A percentile compares a stretch with the other conserved stretches of the same genome.
Conservation (phyloP, 2,888 invertebrate genomes). For the Smittia sp. region DNA sequence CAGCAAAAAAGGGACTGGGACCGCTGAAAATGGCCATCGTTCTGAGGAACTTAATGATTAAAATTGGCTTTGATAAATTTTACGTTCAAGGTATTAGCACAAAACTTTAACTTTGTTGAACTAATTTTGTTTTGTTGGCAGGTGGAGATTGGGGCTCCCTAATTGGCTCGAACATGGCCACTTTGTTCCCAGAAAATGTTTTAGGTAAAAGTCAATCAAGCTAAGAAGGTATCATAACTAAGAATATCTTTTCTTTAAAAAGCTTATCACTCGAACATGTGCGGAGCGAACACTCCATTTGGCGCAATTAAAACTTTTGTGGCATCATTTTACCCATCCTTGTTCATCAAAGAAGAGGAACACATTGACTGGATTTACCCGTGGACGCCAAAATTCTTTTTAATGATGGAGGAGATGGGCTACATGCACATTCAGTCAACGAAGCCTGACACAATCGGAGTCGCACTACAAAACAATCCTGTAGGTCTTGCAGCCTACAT, state of each 20-base stretch:
- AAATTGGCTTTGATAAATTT: constrained; percentile 63
- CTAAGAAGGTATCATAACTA: constrained; percentile 43
- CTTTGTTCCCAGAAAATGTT: constrained; percentile 62
- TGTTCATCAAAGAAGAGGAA: constrained; percentile 57
- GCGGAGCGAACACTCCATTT: constrained; percentile 49
- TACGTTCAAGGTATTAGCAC: constrained; percentile 59
- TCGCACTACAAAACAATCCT: constrained; percentile 70
- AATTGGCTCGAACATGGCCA: constrained; percentile 62
- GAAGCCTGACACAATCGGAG: constrained; percentile 83
- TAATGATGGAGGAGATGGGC: constrained; percentile 55
- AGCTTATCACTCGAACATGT: constrained; percentile 65
- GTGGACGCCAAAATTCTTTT: constrained; percentile 43
- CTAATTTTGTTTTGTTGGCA: not conserved
- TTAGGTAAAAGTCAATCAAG: constrained; percentile 50
- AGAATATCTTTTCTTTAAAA: constrained; percentile 44
- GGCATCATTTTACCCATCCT: constrained; percentile 58
- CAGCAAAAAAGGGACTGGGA: constrained; percentile 60
- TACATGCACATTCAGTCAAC: constrained; percentile 79
- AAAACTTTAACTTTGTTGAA: not conserved
- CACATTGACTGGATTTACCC: constrained; percentile 28
- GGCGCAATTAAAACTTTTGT: constrained; percentile 53
- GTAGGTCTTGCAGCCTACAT: constrained; percentile 78
- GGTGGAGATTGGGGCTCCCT: constrained; percentile 79
- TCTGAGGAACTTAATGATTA: constrained; percentile 65
- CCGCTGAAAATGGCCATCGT: constrained; percentile 58